phyloP scores from a whole-genome alignment of 2,113 vertebrate genomes.

The Corapipo altera region DNA sequence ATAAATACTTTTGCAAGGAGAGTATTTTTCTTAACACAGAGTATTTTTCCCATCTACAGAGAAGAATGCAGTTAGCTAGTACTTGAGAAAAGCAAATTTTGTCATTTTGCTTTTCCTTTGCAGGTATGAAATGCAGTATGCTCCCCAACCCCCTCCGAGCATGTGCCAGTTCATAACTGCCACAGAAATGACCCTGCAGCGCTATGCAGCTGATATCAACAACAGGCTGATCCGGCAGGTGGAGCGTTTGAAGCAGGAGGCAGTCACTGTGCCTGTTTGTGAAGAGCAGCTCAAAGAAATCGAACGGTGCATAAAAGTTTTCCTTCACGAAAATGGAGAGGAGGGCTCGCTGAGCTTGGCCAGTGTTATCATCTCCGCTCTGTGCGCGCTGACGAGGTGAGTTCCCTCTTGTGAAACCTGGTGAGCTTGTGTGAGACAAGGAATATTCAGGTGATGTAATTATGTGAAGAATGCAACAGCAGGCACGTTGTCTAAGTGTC shows the following conservation, averaged over 20 bases:
- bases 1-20: neutral
- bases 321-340: slow-evolving; percentile 91
- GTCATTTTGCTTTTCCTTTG: neutral
- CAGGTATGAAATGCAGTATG: slow-evolving; percentile 92
- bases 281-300: slow-evolving; percentile 98
- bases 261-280: slow-evolving; percentile 83
- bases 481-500: neutral
- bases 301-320: slow-evolving; percentile 92
- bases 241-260: slow-evolving; percentile 93
- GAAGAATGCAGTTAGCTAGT: neutral
- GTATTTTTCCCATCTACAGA: neutral
- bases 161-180: slow-evolving; percentile 88
- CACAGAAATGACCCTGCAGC: slow-evolving; percentile 90
- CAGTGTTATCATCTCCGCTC: slow-evolving; percentile 90
- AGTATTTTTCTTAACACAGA: neutral
- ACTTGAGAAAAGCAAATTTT: rapidly evolving
- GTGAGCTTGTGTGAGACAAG: rapidly evolving
- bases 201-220: slow-evolving; percentile 89
- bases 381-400: slow-evolving; percentile 91
- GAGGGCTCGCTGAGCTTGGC: slow-evolving; percentile 89
- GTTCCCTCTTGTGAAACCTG: rapidly evolving
- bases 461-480: neutral
- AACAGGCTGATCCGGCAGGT: slow-evolving; percentile 85
- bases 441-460: rapidly evolving
- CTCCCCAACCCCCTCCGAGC: slow-evolving; percentile 84